Conservation (phyloP, 2,888 invertebrate genomes). For the Nemotelus nigrinus region DNA sequence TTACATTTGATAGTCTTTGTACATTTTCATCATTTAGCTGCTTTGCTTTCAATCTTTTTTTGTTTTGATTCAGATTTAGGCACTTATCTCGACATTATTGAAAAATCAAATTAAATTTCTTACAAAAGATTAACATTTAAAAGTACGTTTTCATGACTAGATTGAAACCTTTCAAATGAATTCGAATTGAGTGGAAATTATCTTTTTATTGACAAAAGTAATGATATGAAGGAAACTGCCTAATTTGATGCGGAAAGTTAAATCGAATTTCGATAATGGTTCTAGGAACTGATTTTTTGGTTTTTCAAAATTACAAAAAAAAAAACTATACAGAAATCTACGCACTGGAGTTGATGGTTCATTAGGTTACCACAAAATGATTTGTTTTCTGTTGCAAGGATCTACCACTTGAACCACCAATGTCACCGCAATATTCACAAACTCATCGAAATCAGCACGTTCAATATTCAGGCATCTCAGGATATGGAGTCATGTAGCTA, state of each 20-base stretch:
- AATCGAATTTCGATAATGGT: conserved; percentile 3
- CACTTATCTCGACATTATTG: conserved; percentile 2
- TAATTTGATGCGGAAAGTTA: no score
- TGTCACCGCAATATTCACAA: no score
- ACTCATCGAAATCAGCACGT: neutral
- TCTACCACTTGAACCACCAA: no score
- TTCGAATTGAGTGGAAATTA: neutral
- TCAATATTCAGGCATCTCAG: conserved; percentile 21
- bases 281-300: conserved; percentile 65
- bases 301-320: conserved; percentile 50
- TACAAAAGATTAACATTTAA: no score
- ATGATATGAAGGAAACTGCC: neutral
- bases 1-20: conserved; percentile 24
- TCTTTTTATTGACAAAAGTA: neutral
- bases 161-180: neutral
- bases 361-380: no score
- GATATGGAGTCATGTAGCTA: conserved; percentile 14
- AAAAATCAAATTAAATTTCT: neutral
- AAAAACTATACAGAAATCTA: no score
- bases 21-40: neutral
- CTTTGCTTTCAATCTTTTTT: neutral
- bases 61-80: neutral
- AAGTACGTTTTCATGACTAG: conserved; percentile 12
- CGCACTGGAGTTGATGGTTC: no score
- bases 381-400: no score